A percentile compares a stretch with the other conserved stretches of the same genome.
Evolutionary conservation across 2,797 vertebrate species (phyloP).

Genomic region (Sebastes vulpes): DNA sequence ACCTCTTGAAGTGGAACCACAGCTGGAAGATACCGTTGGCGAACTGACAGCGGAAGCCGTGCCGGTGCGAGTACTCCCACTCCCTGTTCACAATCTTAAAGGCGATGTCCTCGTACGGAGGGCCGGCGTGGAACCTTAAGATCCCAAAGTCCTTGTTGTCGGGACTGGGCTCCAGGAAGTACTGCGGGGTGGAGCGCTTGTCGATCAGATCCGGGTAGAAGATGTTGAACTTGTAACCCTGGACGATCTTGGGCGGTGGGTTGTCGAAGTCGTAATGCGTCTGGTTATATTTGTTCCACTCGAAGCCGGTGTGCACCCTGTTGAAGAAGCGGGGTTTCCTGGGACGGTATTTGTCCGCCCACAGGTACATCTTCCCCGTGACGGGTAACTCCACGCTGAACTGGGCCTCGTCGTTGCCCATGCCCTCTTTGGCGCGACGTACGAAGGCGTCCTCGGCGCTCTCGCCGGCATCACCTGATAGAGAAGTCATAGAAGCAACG

Average conservation of each 20-base stretch:
- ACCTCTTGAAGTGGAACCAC: slow-evolving; percentile 99
- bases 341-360: slow-evolving; percentile 98
- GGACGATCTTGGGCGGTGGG: slow-evolving; percentile 97
- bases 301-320: slow-evolving; percentile 97
- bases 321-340: slow-evolving; percentile 99
- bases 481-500: background rate
- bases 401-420: slow-evolving; percentile 96
- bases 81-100: slow-evolving; percentile 98
- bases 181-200: slow-evolving; percentile 96
- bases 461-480: slow-evolving; percentile 91
- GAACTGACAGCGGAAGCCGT: slow-evolving; percentile 98
- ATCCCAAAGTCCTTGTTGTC: slow-evolving; percentile 98
- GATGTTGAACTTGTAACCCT: slow-evolving; percentile 99
- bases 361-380: slow-evolving; percentile 95
- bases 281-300: slow-evolving; percentile 99
- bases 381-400: slow-evolving; percentile 98
- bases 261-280: slow-evolving; percentile 99
- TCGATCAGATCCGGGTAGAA: slow-evolving; percentile 98
- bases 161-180: slow-evolving; percentile 95
- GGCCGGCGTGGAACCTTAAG: slow-evolving; percentile 95
- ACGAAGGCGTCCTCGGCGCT: slow-evolving; percentile 96
- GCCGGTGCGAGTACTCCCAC: slow-evolving; percentile 98
- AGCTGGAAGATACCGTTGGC: slow-evolving; percentile 98
- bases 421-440: slow-evolving; percentile 94
- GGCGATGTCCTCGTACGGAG: slow-evolving; percentile 97